Evolutionary conservation across 1,140 invertebrate species (phyloP).

Genomic region (Lethocerus indicus): DNA sequence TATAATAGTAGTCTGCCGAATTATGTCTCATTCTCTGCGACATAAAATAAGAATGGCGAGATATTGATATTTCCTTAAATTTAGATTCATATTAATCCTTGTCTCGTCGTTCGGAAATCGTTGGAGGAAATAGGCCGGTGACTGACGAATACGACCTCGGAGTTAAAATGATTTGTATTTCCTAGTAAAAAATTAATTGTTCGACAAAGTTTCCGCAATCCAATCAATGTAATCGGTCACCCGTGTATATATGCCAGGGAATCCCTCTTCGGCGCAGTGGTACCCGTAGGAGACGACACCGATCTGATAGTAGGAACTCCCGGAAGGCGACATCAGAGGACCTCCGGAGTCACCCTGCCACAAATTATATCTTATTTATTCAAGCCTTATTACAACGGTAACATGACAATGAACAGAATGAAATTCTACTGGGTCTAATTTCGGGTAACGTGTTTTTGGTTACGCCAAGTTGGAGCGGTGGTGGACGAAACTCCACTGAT

Average conservation of each 20-base stretch:
- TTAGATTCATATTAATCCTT: too few relatives aligned
- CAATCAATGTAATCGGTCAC: constrained; percentile 45
- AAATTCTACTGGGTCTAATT: background rate
- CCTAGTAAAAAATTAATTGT: too few relatives aligned
- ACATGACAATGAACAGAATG: background rate
- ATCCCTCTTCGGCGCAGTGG: constrained; percentile 48
- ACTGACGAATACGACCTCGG: too few relatives aligned
- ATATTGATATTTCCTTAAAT: too few relatives aligned
- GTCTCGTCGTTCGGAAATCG: too few relatives aligned
- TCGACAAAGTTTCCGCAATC: too few relatives aligned
- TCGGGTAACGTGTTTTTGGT: background rate
- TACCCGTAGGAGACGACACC: constrained; percentile 59
- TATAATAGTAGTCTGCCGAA: too few relatives aligned
- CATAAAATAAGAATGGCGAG: too few relatives aligned
- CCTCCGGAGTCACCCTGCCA: constrained; percentile 66
- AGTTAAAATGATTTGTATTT: too few relatives aligned
- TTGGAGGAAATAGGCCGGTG: too few relatives aligned
- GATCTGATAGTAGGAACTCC: constrained; percentile 34
- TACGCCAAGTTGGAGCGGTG: background rate
- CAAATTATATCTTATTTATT: background rate
- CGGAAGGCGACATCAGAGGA: constrained; percentile 45
- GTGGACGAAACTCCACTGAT: background rate
- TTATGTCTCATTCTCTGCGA: too few relatives aligned
- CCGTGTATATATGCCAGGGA: constrained; percentile 61
- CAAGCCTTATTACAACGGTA: background rate